phyloP scores from a whole-genome alignment of 2,113 vertebrate species.

The Alethe diademata region DNA sequence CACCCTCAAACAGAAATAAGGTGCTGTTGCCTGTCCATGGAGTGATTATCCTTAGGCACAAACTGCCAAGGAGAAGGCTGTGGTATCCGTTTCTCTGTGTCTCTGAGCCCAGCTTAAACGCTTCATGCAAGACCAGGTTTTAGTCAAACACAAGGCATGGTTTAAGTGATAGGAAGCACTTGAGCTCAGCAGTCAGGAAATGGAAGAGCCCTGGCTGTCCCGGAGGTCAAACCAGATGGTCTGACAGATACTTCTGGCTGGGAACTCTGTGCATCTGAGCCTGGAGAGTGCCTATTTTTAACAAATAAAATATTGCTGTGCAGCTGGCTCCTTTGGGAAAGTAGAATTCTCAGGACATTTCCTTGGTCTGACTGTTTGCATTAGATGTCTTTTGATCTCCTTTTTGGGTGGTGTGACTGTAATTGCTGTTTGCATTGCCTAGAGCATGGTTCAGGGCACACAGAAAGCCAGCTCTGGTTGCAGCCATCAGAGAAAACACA shows the following conservation, averaged over 20 bases:
- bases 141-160: background rate
- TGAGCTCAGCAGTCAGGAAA: background rate
- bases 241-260: constrained; percentile 11
- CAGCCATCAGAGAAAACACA: background rate
- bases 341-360: background rate
- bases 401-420: background rate
- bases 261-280: background rate
- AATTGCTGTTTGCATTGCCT: background rate
- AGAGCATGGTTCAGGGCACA: background rate
- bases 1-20: background rate
- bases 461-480: background rate
- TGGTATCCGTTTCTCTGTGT: fast-evolving
- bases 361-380: background rate
- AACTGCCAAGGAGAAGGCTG: background rate
- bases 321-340: background rate
- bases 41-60: background rate
- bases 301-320: background rate
- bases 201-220: background rate
- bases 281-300: background rate
- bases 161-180: background rate
- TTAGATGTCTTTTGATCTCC: background rate
- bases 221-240: background rate
- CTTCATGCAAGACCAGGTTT: background rate
- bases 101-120: background rate
- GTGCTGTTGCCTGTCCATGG: background rate